Conservation (phyloP, 2,113 vertebrate genomes). For the Xenotilapia caudafasciata region DNA sequence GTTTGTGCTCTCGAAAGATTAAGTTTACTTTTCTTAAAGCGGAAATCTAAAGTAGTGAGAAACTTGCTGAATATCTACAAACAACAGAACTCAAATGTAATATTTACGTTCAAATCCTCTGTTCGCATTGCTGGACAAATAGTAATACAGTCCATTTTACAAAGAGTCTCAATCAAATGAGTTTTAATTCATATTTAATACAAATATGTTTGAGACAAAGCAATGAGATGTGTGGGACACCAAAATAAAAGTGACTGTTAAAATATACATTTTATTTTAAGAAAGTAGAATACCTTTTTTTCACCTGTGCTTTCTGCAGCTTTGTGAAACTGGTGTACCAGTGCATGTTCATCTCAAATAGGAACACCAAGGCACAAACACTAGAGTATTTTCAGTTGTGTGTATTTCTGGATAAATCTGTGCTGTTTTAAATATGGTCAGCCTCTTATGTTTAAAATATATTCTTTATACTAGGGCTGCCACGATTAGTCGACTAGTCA, state of each 20-base stretch:
- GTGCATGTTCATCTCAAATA: background rate
- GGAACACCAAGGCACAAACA: background rate
- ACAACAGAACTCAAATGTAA: constrained; percentile 1
- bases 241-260: background rate
- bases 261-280: background rate
- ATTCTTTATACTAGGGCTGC: background rate
- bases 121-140: background rate
- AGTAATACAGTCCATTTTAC: background rate
- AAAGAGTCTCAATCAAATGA: background rate
- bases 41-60: constrained; percentile 35
- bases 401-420: background rate
- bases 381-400: background rate
- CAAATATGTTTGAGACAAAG: background rate
- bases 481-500: rapidly evolving
- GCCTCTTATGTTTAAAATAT: background rate
- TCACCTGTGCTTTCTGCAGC: background rate
- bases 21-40: constrained; percentile 55
- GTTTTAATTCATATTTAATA: constrained; percentile 30
- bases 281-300: background rate
- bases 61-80: constrained; percentile 28
- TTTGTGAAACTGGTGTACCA: background rate
- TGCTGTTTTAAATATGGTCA: background rate
- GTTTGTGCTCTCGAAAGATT: constrained; percentile 24
- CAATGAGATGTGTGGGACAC: background rate
- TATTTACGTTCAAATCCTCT: background rate